Evolutionary conservation across 2,113 vertebrate species (phyloP), one percentile per base, ranked within the genome.

Genomic region (Heliornis fulica): DNA sequence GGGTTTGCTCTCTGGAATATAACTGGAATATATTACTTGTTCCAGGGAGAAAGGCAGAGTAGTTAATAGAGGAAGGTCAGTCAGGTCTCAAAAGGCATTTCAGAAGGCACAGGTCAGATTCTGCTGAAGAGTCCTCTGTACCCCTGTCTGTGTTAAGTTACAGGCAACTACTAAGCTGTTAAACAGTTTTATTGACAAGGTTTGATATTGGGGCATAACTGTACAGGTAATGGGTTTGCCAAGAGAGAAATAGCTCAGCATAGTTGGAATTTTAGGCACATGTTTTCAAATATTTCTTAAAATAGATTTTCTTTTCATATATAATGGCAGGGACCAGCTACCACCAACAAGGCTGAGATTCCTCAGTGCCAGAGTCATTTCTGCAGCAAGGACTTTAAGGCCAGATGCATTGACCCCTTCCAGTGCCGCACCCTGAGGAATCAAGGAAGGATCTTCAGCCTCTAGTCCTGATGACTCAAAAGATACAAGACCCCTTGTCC

Each of bases 111-210:
- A 4, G 78, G 2, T 46, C 31, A 59, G 56, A 21, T 79, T 77
- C 31, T 87, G 16, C 0, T 0, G 17, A 25, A 38, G 5, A 13
- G 5, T 51, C 46, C 31, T 6, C 8, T 2, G 1, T 21, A 5
- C 48, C 29, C 11, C 8, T 25, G 9, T 46, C 22, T 54, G 11
- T 36, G 11, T 53, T 70, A 65, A 95, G 18, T 17, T 20, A 38
- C 15, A 48, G 48, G 28, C 20, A 34, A 11, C 61, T 65, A 54
- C 21, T 31, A 20, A 77, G 13, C 13, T 87, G 53, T 82, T 75
- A 28, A 70, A 40, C 11, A 56, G 4, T 72, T 94, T 85, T 90
- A 31, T 50, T 22, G 20, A 31, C 14, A 48, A 13, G 2, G 3
- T 3, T 13, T 59, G 51, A 32, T 80, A 26, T 48, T 36, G 34